A percentile compares a stretch with the other conserved stretches of the same genome.
Conservation (phyloP, 2,888 invertebrate species). For the Gibbula magus region DNA sequence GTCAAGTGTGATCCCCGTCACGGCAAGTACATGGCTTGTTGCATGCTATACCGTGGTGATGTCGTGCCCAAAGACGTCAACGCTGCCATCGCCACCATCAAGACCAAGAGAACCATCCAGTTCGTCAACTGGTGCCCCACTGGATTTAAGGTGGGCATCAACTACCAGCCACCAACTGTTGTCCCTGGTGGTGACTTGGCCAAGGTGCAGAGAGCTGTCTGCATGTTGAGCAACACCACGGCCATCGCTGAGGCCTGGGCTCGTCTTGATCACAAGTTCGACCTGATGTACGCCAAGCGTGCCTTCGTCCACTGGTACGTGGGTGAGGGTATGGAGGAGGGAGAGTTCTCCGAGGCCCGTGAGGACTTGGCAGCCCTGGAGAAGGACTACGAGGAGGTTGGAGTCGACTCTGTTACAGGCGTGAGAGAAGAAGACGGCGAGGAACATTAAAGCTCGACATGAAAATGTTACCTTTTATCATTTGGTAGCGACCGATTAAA, state of each 20-base stretch:
- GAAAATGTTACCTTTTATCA: no score
- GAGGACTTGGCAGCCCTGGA: slow-evolving; percentile 66
- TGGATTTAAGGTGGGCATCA: slow-evolving; percentile 83
- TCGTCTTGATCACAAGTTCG: slow-evolving; percentile 86
- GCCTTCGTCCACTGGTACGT: slow-evolving; percentile 91
- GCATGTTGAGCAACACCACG: slow-evolving; percentile 93
- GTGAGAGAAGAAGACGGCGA: no score
- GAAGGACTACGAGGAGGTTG: slow-evolving; percentile 65
- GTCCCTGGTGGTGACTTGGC: slow-evolving; percentile 94
- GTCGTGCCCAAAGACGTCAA: slow-evolving; percentile 74
- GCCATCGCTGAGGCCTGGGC: slow-evolving; percentile 94
- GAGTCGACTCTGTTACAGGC: slow-evolving; percentile 53
- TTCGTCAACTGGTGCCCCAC: slow-evolving; percentile 83
- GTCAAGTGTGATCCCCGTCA: slow-evolving; percentile 73
- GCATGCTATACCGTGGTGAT: slow-evolving; percentile 86
- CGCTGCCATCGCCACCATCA: slow-evolving; percentile 82
- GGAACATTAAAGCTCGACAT: no score
- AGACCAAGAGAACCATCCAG: slow-evolving; percentile 87
- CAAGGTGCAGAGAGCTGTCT: slow-evolving; percentile 77
- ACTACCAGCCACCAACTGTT: slow-evolving; percentile 84
- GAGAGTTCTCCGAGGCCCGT: slow-evolving; percentile 62
- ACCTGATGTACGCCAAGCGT: slow-evolving; percentile 87
- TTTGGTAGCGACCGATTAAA: no score
- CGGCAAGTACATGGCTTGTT: slow-evolving; percentile 89
- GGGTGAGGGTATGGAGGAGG: slow-evolving; percentile 63